These are phyloP conservation scores for Bos javanicus DNA, from an alignment of 2,113 vertebrate species.

Conservation along the genomic window DNA sequence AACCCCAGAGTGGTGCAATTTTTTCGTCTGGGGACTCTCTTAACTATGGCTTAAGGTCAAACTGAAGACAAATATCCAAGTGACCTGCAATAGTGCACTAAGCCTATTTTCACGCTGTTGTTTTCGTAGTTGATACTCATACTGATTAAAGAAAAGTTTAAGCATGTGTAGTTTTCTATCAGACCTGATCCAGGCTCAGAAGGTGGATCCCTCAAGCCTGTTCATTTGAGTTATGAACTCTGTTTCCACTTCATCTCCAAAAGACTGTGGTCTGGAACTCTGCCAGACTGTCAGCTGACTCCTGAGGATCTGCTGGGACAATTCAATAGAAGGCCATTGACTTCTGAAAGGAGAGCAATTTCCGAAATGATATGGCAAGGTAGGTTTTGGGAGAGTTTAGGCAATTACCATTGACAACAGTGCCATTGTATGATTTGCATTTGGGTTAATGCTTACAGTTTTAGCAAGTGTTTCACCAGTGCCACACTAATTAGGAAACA, in stretches of 20 bases:
- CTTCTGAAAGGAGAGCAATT: neutral
- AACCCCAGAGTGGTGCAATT: neutral
- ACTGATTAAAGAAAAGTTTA: neutral
- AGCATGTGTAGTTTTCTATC: neutral
- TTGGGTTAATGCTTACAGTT: constrained; percentile 47
- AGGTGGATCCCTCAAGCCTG: neutral
- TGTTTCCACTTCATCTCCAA: neutral
- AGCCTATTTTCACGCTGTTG: neutral
- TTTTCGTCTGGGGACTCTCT: neutral
- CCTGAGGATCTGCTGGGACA: neutral
- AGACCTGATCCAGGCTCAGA: neutral
- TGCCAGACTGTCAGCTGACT: neutral
- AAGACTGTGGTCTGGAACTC: neutral
- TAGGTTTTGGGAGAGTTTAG: constrained; percentile 36
- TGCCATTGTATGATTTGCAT: constrained; percentile 22
- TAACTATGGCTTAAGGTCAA: neutral
- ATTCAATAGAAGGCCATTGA: neutral
- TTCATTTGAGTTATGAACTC: neutral
- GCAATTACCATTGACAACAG: constrained; percentile 22
- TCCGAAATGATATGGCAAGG: neutral
- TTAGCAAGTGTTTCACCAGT: constrained; percentile 47
- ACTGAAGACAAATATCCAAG: neutral
- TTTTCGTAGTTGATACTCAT: neutral
- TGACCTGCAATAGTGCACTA: neutral
- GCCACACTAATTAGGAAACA: constrained; percentile 48